These are phyloP conservation scores for Gephyroberyx darwinii DNA, from an alignment of 2,797 vertebrate species.

Conservation along the genomic window DNA sequence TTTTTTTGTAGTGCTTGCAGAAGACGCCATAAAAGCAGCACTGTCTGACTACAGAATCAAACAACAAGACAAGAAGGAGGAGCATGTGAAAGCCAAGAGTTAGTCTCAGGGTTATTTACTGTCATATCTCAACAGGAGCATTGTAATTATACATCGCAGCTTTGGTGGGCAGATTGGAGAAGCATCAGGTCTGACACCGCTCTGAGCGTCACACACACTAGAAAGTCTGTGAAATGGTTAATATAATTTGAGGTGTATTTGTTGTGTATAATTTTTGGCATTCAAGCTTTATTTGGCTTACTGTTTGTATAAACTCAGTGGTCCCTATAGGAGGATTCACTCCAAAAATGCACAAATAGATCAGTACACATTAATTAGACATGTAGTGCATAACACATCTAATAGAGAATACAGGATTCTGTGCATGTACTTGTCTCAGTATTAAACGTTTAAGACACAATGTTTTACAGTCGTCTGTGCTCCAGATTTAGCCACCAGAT, in stretches of 20 bases:
- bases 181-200: neutral
- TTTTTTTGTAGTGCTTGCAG: constrained; percentile 87
- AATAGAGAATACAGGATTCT: constrained; percentile 14
- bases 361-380: constrained; percentile 14
- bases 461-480: constrained; percentile 6
- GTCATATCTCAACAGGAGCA: neutral
- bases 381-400: constrained; percentile 14
- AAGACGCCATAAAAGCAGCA: constrained; percentile 93
- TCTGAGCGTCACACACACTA: constrained; percentile 6
- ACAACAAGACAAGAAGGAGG: constrained; percentile 74
- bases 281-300: constrained; percentile 52
- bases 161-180: constrained; percentile 2
- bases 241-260: neutral
- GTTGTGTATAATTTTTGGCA: constrained; percentile 43
- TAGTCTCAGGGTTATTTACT: constrained; percentile 24
- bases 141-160: neutral
- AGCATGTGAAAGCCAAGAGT: constrained; percentile 51
- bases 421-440: constrained; percentile 6
- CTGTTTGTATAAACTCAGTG: constrained; percentile 23
- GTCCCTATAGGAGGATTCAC: neutral
- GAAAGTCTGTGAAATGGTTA: neutral
- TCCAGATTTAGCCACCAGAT: constrained; percentile 49
- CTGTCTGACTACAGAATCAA: constrained; percentile 92
- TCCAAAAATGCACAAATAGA: constrained; percentile 17
- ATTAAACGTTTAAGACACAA: constrained; percentile 6